Evolutionary conservation across 2,113 vertebrate species (phyloP).

Genomic region (Poeciliopsis prolifica): DNA sequence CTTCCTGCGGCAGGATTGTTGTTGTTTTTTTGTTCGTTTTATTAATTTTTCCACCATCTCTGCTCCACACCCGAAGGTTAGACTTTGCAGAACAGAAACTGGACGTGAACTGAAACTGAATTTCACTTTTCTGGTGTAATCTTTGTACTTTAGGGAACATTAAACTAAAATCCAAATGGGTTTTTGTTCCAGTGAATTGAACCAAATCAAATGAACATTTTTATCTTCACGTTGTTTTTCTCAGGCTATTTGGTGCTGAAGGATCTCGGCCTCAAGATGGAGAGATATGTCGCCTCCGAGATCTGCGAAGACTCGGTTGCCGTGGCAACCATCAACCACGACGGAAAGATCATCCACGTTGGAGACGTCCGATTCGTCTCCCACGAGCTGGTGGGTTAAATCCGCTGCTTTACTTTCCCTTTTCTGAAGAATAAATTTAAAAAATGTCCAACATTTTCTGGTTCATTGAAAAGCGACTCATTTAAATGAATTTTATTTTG

Average conservation of each 20-base stretch:
- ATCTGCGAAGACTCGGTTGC: slow-evolving; percentile 87
- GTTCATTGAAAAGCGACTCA: neutral
- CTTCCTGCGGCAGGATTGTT: too few species aligned
- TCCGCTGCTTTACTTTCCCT: neutral
- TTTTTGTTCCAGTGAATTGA: too few species aligned
- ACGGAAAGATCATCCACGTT: slow-evolving; percentile 86
- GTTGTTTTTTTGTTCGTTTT: too few species aligned
- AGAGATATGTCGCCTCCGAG: slow-evolving; percentile 90
- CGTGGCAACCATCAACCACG: slow-evolving; percentile 81
- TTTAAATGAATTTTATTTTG: neutral
- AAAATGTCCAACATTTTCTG: neutral
- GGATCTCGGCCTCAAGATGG: slow-evolving; percentile 91
- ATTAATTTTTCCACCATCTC: too few species aligned
- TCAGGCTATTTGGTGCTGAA: slow-evolving; percentile 90
- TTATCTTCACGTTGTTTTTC: neutral
- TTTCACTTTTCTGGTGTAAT: too few species aligned
- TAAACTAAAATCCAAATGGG: too few species aligned
- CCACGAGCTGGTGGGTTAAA: slow-evolving; percentile 78
- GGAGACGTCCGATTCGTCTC: slow-evolving; percentile 85
- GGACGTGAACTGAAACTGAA: too few species aligned
- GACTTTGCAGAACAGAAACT: too few species aligned
- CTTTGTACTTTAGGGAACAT: too few species aligned
- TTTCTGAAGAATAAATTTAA: neutral
- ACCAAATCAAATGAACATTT: neutral
- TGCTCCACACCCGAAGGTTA: too few species aligned